These are phyloP conservation scores for Platysteira castanea DNA, from an alignment of 2,113 vertebrate genomes.

Conservation along the genomic window DNA sequence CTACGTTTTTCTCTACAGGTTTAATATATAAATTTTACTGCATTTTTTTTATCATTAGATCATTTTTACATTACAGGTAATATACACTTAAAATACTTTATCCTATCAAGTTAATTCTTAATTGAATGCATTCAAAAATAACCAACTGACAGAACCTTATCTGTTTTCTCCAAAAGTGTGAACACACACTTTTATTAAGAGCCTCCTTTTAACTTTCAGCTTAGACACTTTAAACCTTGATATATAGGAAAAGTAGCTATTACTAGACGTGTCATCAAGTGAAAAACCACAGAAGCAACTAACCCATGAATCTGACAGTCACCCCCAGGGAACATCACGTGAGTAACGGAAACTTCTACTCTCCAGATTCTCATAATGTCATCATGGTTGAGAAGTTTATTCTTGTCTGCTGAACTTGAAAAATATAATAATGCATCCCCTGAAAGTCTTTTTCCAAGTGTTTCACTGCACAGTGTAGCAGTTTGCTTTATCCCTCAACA, in stretches of 20 bases:
- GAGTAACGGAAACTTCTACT: not conserved
- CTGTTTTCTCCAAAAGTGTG: not conserved
- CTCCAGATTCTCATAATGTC: not conserved
- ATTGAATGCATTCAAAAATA: not conserved
- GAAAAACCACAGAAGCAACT: slow-evolving; percentile 15
- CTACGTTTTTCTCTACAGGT: not conserved
- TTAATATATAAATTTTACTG: not conserved
- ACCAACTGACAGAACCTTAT: not conserved
- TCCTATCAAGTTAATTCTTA: not conserved
- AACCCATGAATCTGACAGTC: not conserved
- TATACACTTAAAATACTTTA: not conserved
- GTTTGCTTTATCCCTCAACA: not conserved
- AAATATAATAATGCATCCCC: not conserved
- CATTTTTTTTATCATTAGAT: not conserved
- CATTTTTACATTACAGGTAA: not conserved
- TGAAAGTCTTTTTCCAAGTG: not conserved
- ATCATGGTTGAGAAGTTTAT: not conserved
- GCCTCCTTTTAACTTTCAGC: not conserved
- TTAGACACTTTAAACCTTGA: not conserved
- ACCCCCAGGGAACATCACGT: not conserved
- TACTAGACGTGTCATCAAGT: not conserved
- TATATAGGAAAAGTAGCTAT: not conserved
- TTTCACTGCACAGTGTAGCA: not conserved
- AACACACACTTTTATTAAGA: not conserved
- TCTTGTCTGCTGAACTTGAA: not conserved